Conservation (phyloP, 2,888 invertebrate species). For the Coenonympha arcania region DNA sequence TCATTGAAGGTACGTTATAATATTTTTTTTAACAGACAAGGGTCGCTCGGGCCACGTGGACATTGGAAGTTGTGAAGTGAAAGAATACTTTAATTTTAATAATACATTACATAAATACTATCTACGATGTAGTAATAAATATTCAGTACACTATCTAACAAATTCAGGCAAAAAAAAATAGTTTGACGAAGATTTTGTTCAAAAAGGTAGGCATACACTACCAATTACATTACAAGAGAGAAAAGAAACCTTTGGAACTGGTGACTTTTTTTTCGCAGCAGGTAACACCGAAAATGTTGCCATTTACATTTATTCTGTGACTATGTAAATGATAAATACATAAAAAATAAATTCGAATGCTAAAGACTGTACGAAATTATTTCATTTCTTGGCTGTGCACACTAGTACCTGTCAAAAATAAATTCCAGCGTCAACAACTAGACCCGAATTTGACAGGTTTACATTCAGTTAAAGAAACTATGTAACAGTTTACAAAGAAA, state of each 20-base stretch:
- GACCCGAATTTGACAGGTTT: no score
- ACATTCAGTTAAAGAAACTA: no score
- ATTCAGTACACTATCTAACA: slow-evolving; percentile 2
- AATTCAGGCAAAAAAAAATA: slow-evolving; percentile 19
- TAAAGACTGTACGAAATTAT: slow-evolving; percentile 20
- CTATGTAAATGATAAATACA: slow-evolving; percentile 8
- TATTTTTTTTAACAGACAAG: slow-evolving; percentile 61
- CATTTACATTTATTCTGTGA: no score
- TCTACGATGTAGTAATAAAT: slow-evolving; percentile 2
- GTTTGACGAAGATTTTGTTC: slow-evolving; percentile 11
- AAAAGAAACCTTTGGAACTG: no score
- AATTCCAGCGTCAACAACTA: no score
- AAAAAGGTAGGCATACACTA: slow-evolving; percentile 3
- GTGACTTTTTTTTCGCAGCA: no score
- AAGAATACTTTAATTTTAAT: no score
- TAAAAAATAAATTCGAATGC: slow-evolving; percentile 6
- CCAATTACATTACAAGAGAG: slow-evolving; percentile 6
- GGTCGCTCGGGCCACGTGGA: slow-evolving; percentile 49
- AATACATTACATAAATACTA: neutral
- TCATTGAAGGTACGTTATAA: slow-evolving; percentile 56
- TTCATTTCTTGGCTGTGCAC: no score
- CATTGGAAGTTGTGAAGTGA: neutral
- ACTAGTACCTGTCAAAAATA: no score
- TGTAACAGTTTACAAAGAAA: no score
- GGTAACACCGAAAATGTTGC: no score